Conservation (phyloP, 2,113 vertebrate species). For the Trogon surrucura region DNA sequence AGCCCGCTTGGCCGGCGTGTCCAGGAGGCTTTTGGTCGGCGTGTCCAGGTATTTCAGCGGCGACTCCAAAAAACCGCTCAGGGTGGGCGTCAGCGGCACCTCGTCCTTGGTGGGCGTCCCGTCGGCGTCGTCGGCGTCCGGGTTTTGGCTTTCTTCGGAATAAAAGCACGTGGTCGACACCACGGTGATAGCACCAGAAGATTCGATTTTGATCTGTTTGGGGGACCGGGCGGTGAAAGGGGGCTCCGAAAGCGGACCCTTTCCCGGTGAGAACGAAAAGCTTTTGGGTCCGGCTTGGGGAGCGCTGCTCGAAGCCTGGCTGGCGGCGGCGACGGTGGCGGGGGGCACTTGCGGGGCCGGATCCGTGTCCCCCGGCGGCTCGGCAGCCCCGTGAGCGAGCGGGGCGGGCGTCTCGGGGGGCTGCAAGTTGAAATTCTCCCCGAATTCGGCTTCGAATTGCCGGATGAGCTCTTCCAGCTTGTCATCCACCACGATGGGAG, state of each 20-base stretch:
- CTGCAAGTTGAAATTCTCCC: constrained; percentile 77
- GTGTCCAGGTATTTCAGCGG: constrained; percentile 94
- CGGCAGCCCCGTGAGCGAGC: neutral
- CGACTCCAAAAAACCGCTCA: constrained; percentile 94
- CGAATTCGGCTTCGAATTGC: constrained; percentile 96
- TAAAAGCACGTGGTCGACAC: constrained; percentile 93
- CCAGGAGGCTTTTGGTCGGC: constrained; percentile 91
- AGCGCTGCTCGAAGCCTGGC: neutral
- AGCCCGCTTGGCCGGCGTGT: constrained; percentile 90
- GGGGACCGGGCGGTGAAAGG: constrained; percentile 75
- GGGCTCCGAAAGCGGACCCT: constrained; percentile 28
- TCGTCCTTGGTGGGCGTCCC: constrained; percentile 90
- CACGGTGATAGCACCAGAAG: constrained; percentile 90
- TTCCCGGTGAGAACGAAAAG: neutral
- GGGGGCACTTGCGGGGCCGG: constrained; percentile 25
- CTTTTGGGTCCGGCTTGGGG: neutral
- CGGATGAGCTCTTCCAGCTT: constrained; percentile 95
- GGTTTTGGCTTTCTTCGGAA: constrained; percentile 79
- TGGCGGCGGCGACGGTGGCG: rapidly evolving
- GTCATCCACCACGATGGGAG: constrained; percentile 82
- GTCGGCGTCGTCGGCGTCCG: constrained; percentile 63
- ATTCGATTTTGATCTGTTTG: constrained; percentile 94
- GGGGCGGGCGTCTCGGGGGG: constrained; percentile 50
- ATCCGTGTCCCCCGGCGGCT: neutral
- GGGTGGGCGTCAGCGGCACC: constrained; percentile 86